Conservation (phyloP, 2,797 vertebrate species). For the Channallabes apus region DNA sequence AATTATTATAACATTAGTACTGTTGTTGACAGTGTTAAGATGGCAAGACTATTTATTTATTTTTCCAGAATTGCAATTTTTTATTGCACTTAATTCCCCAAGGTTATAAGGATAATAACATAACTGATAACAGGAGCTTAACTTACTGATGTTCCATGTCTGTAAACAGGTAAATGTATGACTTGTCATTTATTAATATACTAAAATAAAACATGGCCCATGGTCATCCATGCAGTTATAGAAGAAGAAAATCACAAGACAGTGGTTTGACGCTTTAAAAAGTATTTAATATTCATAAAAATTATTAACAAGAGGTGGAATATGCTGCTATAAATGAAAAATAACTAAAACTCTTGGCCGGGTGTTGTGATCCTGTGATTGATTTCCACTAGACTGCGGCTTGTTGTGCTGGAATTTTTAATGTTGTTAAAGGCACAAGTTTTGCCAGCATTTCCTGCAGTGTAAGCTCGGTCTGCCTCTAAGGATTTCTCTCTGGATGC, state of each 20-base stretch:
- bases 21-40: not conserved
- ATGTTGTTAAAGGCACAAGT: not conserved
- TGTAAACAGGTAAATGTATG: not conserved
- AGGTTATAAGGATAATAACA: not conserved
- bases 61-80: not conserved
- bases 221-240: not conserved
- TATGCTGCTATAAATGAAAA: not conserved
- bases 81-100: not conserved
- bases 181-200: not conserved
- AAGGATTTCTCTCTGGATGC: slow-evolving; percentile 34
- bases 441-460: slow-evolving; percentile 27
- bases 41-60: not conserved
- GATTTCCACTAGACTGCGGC: not conserved
- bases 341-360: not conserved
- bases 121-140: not conserved
- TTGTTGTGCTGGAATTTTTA: slow-evolving; percentile 18
- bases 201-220: not conserved
- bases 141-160: not conserved
- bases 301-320: not conserved
- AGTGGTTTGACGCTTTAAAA: not conserved
- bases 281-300: not conserved
- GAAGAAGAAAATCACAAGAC: not conserved
- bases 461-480: slow-evolving; percentile 15
- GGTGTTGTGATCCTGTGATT: not conserved
- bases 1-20: not conserved